Conservation (phyloP, 1,140 invertebrate species). For the Anthonomus grandis region DNA sequence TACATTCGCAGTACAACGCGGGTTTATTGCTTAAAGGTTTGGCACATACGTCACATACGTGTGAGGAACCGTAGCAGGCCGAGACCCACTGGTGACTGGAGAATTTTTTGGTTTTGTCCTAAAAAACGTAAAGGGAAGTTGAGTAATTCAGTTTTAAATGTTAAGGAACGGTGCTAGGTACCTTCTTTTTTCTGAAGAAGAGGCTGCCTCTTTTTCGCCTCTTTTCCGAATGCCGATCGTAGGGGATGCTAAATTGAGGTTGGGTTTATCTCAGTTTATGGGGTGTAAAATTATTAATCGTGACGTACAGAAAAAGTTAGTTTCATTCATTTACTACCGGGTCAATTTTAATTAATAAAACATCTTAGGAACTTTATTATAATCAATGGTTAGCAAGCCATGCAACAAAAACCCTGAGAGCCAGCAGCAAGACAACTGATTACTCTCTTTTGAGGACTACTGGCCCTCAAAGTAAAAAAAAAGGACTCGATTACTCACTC, state of each 20-base stretch:
- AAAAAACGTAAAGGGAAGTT: constrained; percentile 6
- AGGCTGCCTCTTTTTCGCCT: constrained; percentile 80
- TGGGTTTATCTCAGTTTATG: too few species aligned
- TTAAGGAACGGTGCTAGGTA: constrained; percentile 41
- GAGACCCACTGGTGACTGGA: constrained; percentile 73
- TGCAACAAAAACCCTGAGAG: too few species aligned
- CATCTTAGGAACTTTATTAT: too few species aligned
- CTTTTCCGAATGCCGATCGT: constrained; percentile 78
- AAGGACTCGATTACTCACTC: constrained; percentile 54
- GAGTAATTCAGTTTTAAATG: constrained; percentile 5
- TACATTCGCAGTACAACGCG: constrained; percentile 59
- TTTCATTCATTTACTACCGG: too few species aligned
- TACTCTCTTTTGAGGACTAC: too few species aligned
- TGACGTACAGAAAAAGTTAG: too few species aligned
- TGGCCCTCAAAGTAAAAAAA: too few species aligned
- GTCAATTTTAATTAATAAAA: too few species aligned
- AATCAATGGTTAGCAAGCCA: too few species aligned
- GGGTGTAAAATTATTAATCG: too few species aligned
- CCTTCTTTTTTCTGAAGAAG: constrained; percentile 88
- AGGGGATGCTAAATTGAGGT: constrained; percentile 57
- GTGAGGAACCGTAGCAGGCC: constrained; percentile 66
- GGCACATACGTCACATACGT: constrained; percentile 77
- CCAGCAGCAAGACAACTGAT: too few species aligned
- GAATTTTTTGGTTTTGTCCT: constrained; percentile 67
- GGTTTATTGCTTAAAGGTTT: constrained; percentile 78